These are phyloP conservation scores for Hozukius guyotensis DNA, from an alignment of 2,797 vertebrate species.

Conservation along the genomic window DNA sequence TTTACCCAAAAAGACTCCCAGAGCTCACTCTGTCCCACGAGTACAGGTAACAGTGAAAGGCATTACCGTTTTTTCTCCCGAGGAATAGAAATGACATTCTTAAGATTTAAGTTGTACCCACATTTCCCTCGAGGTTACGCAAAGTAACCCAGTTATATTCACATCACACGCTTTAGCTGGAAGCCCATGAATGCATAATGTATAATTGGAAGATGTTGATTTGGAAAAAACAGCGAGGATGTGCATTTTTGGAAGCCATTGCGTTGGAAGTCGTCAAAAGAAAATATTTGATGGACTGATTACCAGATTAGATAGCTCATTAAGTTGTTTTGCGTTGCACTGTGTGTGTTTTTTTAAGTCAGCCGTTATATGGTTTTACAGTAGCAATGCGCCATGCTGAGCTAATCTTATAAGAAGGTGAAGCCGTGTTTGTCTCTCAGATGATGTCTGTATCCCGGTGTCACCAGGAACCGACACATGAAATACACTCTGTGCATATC, in stretches of 20 bases:
- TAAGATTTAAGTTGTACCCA: conserved; percentile 37
- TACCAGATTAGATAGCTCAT: conserved; percentile 47
- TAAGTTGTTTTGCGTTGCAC: background rate
- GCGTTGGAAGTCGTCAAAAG: background rate
- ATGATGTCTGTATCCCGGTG: conserved; percentile 35
- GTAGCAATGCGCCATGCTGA: conserved; percentile 28
- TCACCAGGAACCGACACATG: conserved; percentile 31
- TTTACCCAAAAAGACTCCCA: conserved; percentile 21
- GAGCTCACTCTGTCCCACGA: conserved; percentile 1
- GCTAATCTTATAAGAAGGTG: conserved; percentile 55
- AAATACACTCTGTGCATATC: conserved; percentile 40
- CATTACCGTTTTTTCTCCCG: conserved; percentile 13
- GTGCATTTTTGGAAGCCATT: conserved; percentile 18
- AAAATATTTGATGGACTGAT: conserved; percentile 21
- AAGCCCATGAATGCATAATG: conserved; percentile 25
- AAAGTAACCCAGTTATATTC: conserved; percentile 38
- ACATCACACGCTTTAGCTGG: conserved; percentile 38
- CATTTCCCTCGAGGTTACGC: conserved; percentile 36
- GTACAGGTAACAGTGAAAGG: conserved; percentile 16
- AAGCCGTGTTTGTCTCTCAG: conserved; percentile 47
- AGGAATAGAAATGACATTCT: conserved; percentile 35
- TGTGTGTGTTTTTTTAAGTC: conserved; percentile 10
- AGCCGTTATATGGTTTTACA: conserved; percentile 44
- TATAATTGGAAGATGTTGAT: conserved; percentile 24
- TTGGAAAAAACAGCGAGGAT: conserved; percentile 22